Conservation (phyloP, 2,113 vertebrate genomes). For the Notarius lentiginosus region DNA sequence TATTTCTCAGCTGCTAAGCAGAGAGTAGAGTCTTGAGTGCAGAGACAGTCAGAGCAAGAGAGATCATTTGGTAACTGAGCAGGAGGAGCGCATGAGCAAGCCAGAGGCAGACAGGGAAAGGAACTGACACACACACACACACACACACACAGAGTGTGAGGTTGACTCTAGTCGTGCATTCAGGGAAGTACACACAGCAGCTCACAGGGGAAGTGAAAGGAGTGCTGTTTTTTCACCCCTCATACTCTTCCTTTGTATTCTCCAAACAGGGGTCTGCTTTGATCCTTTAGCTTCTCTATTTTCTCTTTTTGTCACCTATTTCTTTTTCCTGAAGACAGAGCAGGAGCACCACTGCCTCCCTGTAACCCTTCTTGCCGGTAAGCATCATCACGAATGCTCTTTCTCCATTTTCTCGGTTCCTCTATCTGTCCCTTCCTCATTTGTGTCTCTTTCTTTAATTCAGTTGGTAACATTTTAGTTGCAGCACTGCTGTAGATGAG, state of each 20-base stretch:
- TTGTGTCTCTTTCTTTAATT: conserved; percentile 4
- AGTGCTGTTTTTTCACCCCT: conserved; percentile 42
- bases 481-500: not conserved
- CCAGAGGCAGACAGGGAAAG: conserved; percentile 51
- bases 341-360: conserved; percentile 47
- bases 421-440: conserved; percentile 1
- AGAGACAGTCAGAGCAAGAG: conserved; percentile 50
- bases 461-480: conserved; percentile 17
- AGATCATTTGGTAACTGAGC: conserved; percentile 2
- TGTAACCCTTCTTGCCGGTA: conserved; percentile 70
- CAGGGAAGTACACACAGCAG: conserved; percentile 69
- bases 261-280: conserved; percentile 11
- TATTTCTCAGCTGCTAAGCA: conserved; percentile 72
- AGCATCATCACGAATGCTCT: conserved; percentile 53
- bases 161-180: conserved; percentile 64
- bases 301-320: conserved; percentile 59
- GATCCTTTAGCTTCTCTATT: conserved; percentile 44
- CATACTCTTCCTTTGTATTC: conserved; percentile 49
- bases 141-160: conserved; percentile 50
- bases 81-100: conserved; percentile 32
- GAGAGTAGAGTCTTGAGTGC: conserved; percentile 71
- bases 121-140: conserved; percentile 8
- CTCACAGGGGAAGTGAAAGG: conserved; percentile 70
- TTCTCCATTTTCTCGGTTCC: conserved; percentile 22
- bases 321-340: conserved; percentile 56